phyloP scores from a whole-genome alignment of 1,140 invertebrate genomes.

The Hestina assimilis region DNA sequence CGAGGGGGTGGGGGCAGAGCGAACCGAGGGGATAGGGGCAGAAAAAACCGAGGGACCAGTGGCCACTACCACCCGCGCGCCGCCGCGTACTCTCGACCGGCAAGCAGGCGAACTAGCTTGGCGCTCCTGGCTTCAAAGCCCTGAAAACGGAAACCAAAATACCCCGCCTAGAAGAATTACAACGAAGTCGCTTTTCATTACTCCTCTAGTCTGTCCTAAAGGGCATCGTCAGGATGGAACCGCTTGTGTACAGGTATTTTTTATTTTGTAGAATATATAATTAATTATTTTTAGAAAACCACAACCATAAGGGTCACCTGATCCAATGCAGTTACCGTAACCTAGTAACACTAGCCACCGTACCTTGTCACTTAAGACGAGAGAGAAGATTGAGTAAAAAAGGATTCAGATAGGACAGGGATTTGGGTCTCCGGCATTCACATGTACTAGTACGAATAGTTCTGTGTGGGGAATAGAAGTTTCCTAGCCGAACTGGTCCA shows the following conservation, averaged over 20 bases:
- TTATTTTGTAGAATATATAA: not conserved
- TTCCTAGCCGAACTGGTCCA: no score
- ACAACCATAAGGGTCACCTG: no score
- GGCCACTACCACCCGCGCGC: constrained; percentile 50
- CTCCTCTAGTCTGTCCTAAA: constrained; percentile 62
- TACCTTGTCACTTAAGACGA: no score
- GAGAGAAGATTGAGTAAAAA: no score
- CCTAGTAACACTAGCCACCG: no score
- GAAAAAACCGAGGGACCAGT: constrained; percentile 31
- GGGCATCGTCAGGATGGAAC: constrained; percentile 63
- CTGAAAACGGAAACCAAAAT: constrained; percentile 61
- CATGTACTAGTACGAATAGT: no score
- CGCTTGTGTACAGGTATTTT: constrained; percentile 60
- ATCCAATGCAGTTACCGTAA: no score
- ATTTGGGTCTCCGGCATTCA: no score
- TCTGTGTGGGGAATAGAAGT: no score
- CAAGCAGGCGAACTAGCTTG: constrained; percentile 64
- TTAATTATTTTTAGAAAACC: no score
- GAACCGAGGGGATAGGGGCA: constrained; percentile 35
- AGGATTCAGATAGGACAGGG: no score
- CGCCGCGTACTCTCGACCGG: constrained; percentile 61
- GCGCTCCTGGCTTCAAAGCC: constrained; percentile 63
- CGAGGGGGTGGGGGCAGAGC: constrained; percentile 30
- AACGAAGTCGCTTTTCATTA: constrained; percentile 70
- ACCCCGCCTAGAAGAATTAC: constrained; percentile 64